Conservation (phyloP, 2,797 vertebrate species). For the Pseudochaenichthys georgianus region DNA sequence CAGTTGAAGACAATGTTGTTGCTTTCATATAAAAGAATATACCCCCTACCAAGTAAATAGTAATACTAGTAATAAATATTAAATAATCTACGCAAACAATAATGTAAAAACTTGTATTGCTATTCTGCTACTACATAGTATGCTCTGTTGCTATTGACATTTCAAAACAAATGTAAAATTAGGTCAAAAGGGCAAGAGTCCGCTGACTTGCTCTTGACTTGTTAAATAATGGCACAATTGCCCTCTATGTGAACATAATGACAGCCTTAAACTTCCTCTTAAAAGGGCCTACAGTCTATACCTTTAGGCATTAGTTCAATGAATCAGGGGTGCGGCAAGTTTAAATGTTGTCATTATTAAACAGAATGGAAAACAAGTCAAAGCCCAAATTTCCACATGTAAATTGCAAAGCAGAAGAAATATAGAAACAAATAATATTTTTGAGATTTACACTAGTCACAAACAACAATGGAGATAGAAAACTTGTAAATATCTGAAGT, state of each 20-base stretch:
- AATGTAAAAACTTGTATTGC: not conserved
- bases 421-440: not conserved
- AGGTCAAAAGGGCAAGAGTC: not conserved
- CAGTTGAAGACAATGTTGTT: not conserved
- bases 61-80: not conserved
- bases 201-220: not conserved
- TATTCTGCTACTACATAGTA: not conserved
- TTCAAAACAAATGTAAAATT: not conserved
- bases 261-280: not conserved
- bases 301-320: conserved; percentile 13
- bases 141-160: not conserved
- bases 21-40: no score
- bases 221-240: not conserved
- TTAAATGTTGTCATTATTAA: not conserved
- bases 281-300: not conserved
- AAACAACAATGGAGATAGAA: not conserved
- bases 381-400: not conserved
- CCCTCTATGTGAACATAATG: not conserved
- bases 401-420: not conserved
- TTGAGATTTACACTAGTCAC: not conserved
- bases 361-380: not conserved
- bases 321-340: conserved; percentile 26
- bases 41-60: not conserved
- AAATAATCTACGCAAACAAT: not conserved
- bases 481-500: no score